These are phyloP conservation scores for Gari tellinella DNA, from an alignment of 2,888 invertebrate genomes.

Conservation along the genomic window DNA sequence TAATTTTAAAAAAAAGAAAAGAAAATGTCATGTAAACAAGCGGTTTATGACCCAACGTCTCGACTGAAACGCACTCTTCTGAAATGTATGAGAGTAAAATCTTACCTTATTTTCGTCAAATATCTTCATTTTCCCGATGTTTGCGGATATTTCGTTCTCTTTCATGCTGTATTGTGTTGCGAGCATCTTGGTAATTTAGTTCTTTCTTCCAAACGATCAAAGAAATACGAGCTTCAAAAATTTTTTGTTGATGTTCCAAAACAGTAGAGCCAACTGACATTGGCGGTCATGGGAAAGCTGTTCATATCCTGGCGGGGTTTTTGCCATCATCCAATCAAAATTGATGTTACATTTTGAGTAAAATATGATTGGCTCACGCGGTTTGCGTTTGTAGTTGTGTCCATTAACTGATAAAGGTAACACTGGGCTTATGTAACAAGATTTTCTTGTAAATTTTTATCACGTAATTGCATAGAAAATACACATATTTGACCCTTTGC, in stretches of 20 bases:
- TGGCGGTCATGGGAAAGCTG: background rate
- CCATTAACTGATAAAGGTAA: too few relatives aligned
- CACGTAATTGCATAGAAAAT: too few relatives aligned
- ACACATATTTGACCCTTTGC: too few relatives aligned
- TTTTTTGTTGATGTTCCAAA: background rate
- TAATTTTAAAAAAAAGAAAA: too few relatives aligned
- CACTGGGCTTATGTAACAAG: too few relatives aligned
- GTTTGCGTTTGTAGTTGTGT: background rate
- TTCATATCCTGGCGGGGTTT: slow-evolving; percentile 42
- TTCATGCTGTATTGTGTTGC: slow-evolving; percentile 60
- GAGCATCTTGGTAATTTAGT: slow-evolving; percentile 28
- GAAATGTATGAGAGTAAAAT: too few relatives aligned
- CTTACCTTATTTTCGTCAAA: slow-evolving; percentile 79
- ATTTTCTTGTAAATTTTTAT: too few relatives aligned
- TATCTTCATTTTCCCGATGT: slow-evolving; percentile 65
- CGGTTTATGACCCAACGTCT: too few relatives aligned
- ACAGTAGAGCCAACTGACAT: slow-evolving; percentile 23
- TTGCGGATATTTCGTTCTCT: slow-evolving; percentile 62
- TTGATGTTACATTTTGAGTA: background rate
- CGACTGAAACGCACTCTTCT: too few relatives aligned
- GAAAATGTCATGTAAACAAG: too few relatives aligned
- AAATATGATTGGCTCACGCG: slow-evolving; percentile 14
- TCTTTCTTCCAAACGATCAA: too few relatives aligned
- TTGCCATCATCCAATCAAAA: slow-evolving; percentile 34
- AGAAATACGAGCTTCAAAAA: too few relatives aligned